These are phyloP conservation scores for Dicyrtomina minuta DNA, from an alignment of 2,888 invertebrate genomes.

Conservation along the genomic window DNA sequence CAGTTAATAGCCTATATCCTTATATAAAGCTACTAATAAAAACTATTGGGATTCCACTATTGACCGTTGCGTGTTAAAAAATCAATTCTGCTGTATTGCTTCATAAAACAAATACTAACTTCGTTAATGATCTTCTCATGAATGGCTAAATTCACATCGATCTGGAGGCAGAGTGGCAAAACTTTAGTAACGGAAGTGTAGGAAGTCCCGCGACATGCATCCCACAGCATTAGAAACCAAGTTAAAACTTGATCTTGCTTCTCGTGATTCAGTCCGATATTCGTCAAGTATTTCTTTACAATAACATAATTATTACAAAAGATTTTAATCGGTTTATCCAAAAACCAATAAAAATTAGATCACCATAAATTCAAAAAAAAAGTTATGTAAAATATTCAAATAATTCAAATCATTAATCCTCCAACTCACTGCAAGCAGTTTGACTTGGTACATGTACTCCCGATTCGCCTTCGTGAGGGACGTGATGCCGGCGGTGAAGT, in stretches of 20 bases:
- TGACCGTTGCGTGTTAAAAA: no score
- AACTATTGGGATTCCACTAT: no score
- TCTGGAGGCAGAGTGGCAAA: conserved; percentile 43
- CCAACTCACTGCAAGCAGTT: conserved; percentile 44
- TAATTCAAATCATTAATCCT: not conserved
- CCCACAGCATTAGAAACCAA: conserved; percentile 46
- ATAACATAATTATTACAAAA: not conserved
- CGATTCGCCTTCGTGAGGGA: conserved; percentile 40
- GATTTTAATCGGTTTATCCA: not conserved
- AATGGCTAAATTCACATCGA: conserved; percentile 43
- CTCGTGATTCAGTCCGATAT: conserved; percentile 45
- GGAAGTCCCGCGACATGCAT: conserved; percentile 40
- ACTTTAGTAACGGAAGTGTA: conserved; percentile 39
- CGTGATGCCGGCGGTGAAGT: conserved; percentile 46
- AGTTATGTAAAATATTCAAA: not conserved
- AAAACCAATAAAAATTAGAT: conserved; percentile 1
- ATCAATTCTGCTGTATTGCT: no score
- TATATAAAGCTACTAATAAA: no score
- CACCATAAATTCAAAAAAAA: not conserved
- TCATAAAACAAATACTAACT: no score
- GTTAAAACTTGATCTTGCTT: conserved; percentile 41
- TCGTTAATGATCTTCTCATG: conserved; percentile 9
- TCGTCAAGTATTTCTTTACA: conserved; percentile 45
- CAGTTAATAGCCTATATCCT: no score
- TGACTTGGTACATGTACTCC: conserved; percentile 49